Conservation (phyloP, 2,113 vertebrate species). For the Cololabis saira region DNA sequence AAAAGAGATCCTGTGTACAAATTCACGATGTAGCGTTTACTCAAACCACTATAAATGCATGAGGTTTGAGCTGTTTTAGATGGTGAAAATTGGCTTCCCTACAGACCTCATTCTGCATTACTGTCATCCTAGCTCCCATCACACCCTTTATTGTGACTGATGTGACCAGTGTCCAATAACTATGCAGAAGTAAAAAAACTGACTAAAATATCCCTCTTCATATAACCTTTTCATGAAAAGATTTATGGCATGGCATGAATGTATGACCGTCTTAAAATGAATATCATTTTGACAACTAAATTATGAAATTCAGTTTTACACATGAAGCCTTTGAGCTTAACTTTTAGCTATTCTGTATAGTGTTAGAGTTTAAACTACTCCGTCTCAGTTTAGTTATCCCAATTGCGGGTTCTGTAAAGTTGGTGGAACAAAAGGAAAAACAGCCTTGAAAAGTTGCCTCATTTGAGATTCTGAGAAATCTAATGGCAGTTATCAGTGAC, state of each 20-base stretch:
- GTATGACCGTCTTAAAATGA: background rate
- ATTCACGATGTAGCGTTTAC: no score
- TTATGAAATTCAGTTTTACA: background rate
- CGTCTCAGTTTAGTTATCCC: conserved; percentile 7
- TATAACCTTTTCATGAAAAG: background rate
- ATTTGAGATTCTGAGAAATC: conserved; percentile 61
- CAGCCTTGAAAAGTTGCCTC: conserved; percentile 54
- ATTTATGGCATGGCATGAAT: background rate
- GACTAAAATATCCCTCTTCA: no score
- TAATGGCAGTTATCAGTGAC: conserved; percentile 60
- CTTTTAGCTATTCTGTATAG: conserved; percentile 1
- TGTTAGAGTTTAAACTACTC: background rate
- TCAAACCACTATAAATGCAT: no score
- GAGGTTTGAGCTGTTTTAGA: no score
- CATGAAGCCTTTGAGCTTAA: background rate
- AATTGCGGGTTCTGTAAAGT: conserved; percentile 22
- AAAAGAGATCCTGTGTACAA: no score
- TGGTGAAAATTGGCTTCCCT: no score
- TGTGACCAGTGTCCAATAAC: no score
- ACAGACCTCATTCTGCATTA: no score
- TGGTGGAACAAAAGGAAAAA: conserved; percentile 27
- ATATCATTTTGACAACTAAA: conserved; percentile 4
- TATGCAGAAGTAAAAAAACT: no score
- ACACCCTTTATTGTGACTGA: no score
- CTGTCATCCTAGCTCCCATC: no score